Evolutionary conservation across 2,888 invertebrate genomes (phyloP), one percentile per base, ranked within the genome.

Genomic region (Heliconius cydno): DNA sequence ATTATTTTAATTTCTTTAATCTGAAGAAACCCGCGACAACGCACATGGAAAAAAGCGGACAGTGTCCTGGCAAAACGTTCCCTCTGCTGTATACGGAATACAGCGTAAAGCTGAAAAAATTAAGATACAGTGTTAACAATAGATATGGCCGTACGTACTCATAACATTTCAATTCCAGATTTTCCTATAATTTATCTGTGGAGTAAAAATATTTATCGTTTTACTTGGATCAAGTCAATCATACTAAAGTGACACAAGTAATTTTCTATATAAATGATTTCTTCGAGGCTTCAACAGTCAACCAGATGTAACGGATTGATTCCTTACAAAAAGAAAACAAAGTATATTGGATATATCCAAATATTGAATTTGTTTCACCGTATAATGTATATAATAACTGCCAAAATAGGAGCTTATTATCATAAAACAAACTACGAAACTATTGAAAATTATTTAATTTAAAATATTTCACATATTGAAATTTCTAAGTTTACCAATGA

Each of bases 221-320:
- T 30, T 34, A 30, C 22, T 67, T 15, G 38, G 38, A n/a, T 41
- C n/a, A 68, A 68, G 13, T 25, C 68, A 68, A 68, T 12, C 68
- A 7, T n/a, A n/a, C n/a, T 25, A 25, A 68, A 68, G 38, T 68
- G 25, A 41, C n/a, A 68, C 25, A 68, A 25, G 15, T 41, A 25
- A 68, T 25, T 68, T 41, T 68, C 41, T 68, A 68, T 41, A 38
- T 41, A 68, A 41, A 41, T 6, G 13, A 68, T 68, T 38, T 38
- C 65, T 28, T 28, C 65, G 15, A 65, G 13, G 68, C 25, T 13
- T 38, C n/a, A 25, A 10, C n/a, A 68, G 10, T 6, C 41, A 25
- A n/a, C 68, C 68, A 70, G 70, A 70, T 70, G 70, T 70, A 25
- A 28, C 41, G 15, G 38, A 68, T 25, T 68, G 25, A 41, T 68